Percentiles rank a stretch among this genome's conserved stretches.
These are phyloP conservation scores for Tipula lateralis DNA, from an alignment of 2,888 invertebrate genomes.

Conservation along the genomic window DNA sequence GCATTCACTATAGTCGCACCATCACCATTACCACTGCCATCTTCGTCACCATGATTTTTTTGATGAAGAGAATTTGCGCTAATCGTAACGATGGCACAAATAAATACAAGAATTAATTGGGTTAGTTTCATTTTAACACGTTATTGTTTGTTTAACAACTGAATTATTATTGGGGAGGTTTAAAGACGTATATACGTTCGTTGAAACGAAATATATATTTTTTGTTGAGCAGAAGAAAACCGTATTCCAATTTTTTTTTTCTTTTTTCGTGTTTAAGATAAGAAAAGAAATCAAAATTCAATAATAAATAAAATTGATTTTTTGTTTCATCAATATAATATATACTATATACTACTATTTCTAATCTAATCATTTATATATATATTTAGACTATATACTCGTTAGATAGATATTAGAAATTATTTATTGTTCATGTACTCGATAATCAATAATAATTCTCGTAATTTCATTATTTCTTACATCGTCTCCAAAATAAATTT, in stretches of 20 bases:
- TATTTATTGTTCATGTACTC: neutral
- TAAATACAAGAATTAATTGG: neutral
- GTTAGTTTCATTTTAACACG: conserved; percentile 19
- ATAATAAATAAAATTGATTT: neutral
- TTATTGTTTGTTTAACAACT: neutral
- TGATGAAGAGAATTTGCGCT: neutral
- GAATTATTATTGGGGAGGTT: neutral
- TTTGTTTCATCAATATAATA: neutral
- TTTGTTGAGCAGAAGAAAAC: neutral
- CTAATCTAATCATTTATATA: neutral
- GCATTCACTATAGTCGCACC: neutral
- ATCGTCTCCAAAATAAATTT: neutral
- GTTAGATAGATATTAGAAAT: neutral
- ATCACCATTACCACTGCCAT: neutral
- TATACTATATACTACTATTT: neutral
- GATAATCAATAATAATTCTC: neutral
- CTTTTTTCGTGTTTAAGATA: neutral
- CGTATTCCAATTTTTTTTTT: neutral
- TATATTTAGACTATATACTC: neutral
- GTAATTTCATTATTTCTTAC: neutral
- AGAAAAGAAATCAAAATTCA: conserved; percentile 11
- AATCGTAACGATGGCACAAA: neutral
- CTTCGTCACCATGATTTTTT: neutral
- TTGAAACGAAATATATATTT: neutral
- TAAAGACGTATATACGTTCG: neutral